Evolutionary conservation across 2,113 vertebrate species (phyloP).

Genomic region (Proterorhinus semilunaris): DNA sequence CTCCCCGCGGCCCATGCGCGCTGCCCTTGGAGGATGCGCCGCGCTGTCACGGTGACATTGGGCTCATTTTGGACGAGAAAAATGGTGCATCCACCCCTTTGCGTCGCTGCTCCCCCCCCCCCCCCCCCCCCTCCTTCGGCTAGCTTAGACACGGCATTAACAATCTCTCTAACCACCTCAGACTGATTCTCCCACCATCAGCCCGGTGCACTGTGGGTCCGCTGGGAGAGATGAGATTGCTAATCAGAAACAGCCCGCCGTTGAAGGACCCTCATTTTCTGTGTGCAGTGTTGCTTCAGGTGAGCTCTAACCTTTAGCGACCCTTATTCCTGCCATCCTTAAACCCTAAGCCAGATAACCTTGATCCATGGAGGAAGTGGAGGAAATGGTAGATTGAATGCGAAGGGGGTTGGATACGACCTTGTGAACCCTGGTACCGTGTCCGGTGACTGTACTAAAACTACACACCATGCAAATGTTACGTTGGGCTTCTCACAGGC

Average conservation of each 20-base stretch:
- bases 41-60: slow-evolving; percentile 68
- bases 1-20: slow-evolving; percentile 51
- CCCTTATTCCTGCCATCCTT: slow-evolving; percentile 7
- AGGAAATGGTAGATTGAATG: slow-evolving; percentile 9
- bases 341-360: slow-evolving; percentile 42
- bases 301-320: slow-evolving; percentile 31
- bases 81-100: slow-evolving; percentile 53
- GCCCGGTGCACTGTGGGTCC: slow-evolving; percentile 19
- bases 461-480: not conserved
- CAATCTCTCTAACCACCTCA: slow-evolving; percentile 40
- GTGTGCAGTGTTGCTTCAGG: slow-evolving; percentile 25
- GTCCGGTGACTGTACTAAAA: not conserved
- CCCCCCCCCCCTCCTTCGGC: slow-evolving; percentile 7
- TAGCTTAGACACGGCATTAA: slow-evolving; percentile 45
- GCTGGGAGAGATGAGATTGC: slow-evolving; percentile 39
- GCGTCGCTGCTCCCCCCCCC: not conserved
- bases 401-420: slow-evolving; percentile 19
- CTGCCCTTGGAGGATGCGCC: slow-evolving; percentile 57
- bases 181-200: slow-evolving; percentile 11
- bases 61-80: slow-evolving; percentile 70
- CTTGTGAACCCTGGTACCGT: slow-evolving; percentile 10
- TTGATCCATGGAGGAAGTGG: slow-evolving; percentile 31
- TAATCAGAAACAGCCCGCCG: slow-evolving; percentile 43
- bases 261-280: slow-evolving; percentile 43
- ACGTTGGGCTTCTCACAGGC: too few species aligned